Base-by-base conservation (phyloP, 2,797 vertebrate genomes). In the Argentina silus region DNA sequence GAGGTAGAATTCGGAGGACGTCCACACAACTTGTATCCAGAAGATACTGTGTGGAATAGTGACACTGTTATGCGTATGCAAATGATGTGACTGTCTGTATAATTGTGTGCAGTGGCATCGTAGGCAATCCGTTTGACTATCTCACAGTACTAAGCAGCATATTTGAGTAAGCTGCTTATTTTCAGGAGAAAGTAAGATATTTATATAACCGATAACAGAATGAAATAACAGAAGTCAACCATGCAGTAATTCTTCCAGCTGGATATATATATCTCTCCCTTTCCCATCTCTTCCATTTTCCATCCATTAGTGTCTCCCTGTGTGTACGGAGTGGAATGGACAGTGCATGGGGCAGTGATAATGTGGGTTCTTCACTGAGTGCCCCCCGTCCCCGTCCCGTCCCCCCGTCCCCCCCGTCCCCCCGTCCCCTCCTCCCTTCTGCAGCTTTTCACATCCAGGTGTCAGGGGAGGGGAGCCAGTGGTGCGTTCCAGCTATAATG, bases 371-470 rank as follows among this genome's bases (percentile, higher is more conserved):
- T 51, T 47, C 60, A 36, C n/a, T 45, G 47, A 76, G n/a, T 60
- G 5, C n/a, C n/a, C n/a, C n/a, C n/a, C n/a, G n/a, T n/a, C n/a
- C n/a, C n/a, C n/a, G 47, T 60, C 50, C 23, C 7, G 45, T 45
- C 23, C 19, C 55, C 50, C 60, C 17, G 21, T 67, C 62, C 81
- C 70, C 57, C 53, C 69, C 45, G 65, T 21, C 21, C 53, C 67
- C 50, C 27, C 21, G 36, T 72, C 60, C 59, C 81, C 69, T 50
- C 53, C 69, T 21, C 69, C 43, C 21, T 67, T 74, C 56, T 75
- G 70, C 77, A 71, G 77, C 85, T 79, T 77, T 89, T 90, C 78
- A 83, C 87, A 87, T 84, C 79, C 82, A 55, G 65, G 76, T 77
- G 80, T 76, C 72, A 76, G 63, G 69, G 78, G 67, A 78, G 78